Base-by-base conservation (phyloP, 2,888 invertebrate species). In the Napeogenes sylphis region DNA sequence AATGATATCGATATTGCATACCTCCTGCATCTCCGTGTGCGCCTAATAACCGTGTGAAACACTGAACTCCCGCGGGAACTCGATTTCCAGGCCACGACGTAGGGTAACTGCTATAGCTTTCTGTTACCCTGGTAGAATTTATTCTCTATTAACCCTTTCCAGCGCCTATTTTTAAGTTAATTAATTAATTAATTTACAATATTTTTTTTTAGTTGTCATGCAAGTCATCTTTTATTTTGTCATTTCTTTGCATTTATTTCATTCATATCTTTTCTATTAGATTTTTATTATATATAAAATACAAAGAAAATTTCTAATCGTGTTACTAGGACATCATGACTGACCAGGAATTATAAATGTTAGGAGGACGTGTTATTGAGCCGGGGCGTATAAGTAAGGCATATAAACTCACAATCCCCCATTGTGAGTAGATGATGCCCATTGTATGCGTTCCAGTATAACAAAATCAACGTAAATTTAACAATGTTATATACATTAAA, bases 21-120 rank as follows among this genome's bases (percentile, higher is more conserved):
- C 70, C 75, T 78, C 75, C 72, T 73, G 61, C 61, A 51, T 57
- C 61, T 70, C 68, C 75, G 77, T 83, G 78, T 66, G 70, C 68
- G 67, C 82, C 82, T 83, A 78, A 77, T 82, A 74, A 75, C 68
- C 72, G 71, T 74, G 76, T 83, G 82, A 82, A 83, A 82, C 72
- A 82, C 21, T 51, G 84, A 81, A 75, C 71, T 76, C 80, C 76
- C 72, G 45, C 64, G 74, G 78, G 79, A 75, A 69, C 71, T 35
- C 66, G 63, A 65, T 68, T 64, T 62, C 59, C 62, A 53, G 56
- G 56, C 56, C 56, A 55, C 59, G 59, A 62, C 64, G 53, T 70
- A 68, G 69, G 59, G 66, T 65, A 51, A 65, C 65, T 68, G 32
- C 10, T 13, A 58, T 67, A 73, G 30, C 21, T 8, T 75, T 74